phyloP scores from a whole-genome alignment of 1,140 invertebrate species.

The Pentalonia nigronervosa region DNA sequence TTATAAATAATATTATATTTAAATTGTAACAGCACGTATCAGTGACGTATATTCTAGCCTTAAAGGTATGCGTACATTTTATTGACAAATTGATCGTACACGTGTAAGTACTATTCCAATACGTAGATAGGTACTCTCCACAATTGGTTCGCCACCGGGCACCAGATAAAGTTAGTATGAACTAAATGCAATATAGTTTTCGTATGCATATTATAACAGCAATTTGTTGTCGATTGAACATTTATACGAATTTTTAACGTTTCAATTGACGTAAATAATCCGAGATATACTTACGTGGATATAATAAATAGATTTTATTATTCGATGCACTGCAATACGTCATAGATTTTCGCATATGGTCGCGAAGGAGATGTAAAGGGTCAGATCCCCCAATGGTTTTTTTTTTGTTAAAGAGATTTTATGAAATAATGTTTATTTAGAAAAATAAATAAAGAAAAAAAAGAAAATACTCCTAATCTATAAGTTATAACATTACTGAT shows the following conservation, averaged over 20 bases:
- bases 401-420: background rate
- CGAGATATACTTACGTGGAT: background rate
- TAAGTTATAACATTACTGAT: too few relatives aligned
- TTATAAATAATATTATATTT: background rate
- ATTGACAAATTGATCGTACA: background rate
- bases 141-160: background rate
- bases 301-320: background rate
- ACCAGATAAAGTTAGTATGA: background rate
- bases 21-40: background rate
- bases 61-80: background rate
- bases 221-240: background rate
- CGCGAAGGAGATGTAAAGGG: too few relatives aligned
- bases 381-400: too few relatives aligned
- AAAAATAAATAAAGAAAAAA: too few relatives aligned
- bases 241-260: background rate
- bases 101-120: background rate
- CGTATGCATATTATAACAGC: background rate
- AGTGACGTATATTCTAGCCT: background rate
- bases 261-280: background rate
- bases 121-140: background rate
- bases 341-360: too few relatives aligned
- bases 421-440: too few relatives aligned
- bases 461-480: too few relatives aligned
- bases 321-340: background rate
- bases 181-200: background rate